Evolutionary conservation across 2,888 invertebrate genomes (phyloP).

Genomic region (Coelinius sp.): DNA sequence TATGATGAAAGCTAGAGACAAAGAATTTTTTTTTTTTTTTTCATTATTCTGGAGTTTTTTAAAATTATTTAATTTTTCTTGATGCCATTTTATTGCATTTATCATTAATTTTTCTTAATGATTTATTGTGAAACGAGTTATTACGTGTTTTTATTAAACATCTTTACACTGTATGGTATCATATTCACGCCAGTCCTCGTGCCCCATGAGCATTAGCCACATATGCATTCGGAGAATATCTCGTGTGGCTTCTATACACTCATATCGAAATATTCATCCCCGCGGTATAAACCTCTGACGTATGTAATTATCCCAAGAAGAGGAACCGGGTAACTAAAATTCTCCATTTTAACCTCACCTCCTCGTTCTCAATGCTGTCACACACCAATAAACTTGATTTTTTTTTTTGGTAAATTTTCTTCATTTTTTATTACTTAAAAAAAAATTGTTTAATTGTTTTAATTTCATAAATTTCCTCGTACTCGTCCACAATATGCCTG

Average conservation of each 20-base stretch:
- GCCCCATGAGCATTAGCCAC: not conserved
- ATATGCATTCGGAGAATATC: not conserved
- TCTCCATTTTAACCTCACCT: not conserved
- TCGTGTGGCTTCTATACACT: not conserved
- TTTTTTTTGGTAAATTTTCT: not conserved
- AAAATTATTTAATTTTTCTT: too few species aligned
- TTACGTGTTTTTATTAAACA: not conserved
- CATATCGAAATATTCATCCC: conserved; percentile 4
- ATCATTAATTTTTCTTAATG: too few species aligned
- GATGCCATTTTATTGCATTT: too few species aligned
- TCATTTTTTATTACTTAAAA: too few species aligned
- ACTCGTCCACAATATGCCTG: too few species aligned
- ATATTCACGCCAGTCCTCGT: not conserved
- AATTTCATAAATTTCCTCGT: too few species aligned
- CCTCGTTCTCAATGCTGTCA: not conserved
- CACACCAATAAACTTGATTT: not conserved
- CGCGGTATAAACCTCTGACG: not conserved
- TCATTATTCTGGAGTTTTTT: too few species aligned
- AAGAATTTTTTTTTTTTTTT: not conserved
- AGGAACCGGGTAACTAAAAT: not conserved
- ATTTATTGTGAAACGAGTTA: too few species aligned
- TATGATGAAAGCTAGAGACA: not conserved
- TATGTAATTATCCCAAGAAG: conserved; percentile 8
- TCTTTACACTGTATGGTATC: not conserved
- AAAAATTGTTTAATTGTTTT: too few species aligned